Conservation (phyloP, 2,113 vertebrate genomes). For the Otis tarda region DNA sequence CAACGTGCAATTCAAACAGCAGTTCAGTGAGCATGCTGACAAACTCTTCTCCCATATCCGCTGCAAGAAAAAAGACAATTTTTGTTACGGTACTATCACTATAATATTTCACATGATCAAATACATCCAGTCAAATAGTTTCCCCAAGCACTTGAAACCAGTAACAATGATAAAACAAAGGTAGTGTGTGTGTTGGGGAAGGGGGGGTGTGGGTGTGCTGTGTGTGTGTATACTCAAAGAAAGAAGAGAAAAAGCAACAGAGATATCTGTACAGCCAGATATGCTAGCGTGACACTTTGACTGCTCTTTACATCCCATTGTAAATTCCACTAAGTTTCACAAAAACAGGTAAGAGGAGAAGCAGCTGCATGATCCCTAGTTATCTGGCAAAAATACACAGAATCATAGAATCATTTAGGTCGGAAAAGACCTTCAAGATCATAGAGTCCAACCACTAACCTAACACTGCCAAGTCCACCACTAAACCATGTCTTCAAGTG, state of each 20-base stretch:
- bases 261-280: neutral
- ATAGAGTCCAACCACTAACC: no score
- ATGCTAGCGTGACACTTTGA: neutral
- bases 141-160: neutral
- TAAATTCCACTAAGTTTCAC: neutral
- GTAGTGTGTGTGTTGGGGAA: neutral
- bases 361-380: neutral
- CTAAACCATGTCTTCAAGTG: no score
- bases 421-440: no score
- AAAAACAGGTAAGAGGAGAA: neutral
- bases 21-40: conserved; percentile 90
- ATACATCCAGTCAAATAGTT: neutral
- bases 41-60: conserved; percentile 87
- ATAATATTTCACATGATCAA: neutral
- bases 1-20: conserved; percentile 95
- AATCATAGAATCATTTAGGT: no score
- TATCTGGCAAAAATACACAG: neutral
- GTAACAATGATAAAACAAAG: neutral
- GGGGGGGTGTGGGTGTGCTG: neutral
- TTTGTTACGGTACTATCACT: neutral
- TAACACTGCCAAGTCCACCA: no score
- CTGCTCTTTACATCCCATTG: neutral
- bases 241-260: neutral
- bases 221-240: neutral
- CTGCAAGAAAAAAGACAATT: conserved; percentile 58